Evolutionary conservation across 2,888 invertebrate genomes (phyloP), one percentile per base, ranked within the genome.

Genomic region (Helleia helle): DNA sequence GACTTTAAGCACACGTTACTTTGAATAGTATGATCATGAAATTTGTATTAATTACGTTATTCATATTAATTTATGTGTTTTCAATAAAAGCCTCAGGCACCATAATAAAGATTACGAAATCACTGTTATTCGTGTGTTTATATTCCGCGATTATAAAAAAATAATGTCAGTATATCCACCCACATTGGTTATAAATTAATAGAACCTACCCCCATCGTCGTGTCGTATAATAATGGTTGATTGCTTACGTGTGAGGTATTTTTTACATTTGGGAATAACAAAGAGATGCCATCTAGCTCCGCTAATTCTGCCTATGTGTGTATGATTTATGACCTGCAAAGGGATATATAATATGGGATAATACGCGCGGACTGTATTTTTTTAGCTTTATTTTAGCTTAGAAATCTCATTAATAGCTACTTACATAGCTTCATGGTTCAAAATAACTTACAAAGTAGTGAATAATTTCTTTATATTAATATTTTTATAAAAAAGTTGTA

Each of bases 161-260:
- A 69, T 81, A 81, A 84, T 84, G 62, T 69, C 71, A 72, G 76
- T 67, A 54, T 81, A 81, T 74, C 83, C 84, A 79, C 83, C 84
- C 84, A 83, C 84, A 83, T 83, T 68, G 81, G 77, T 69, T 74
- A 81, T 81, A 84, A 84, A 84, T 83, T 84, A 84, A 83, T 83
- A 83, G 76, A 75, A 73, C 72, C 68, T 71, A 65, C 81, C 83
- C 83, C 71, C 71, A 81, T 83, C 67, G 54, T 51, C 62, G 63
- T 76, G 76, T 75, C 73, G 65, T 76, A 72, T 79, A 79, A 81
- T 80, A 75, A 79, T 71, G 64, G 65, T 71, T 70, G 71, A 73
- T 79, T 79, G 70, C 67, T 59, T 55, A 71, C 75, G 79, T 83
- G 83, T 83, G 84, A 72, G 83, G 84, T 80, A 83, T 83, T 81